Evolutionary conservation across 1,140 invertebrate species (phyloP).

Genomic region (Drosophila pseudoananassae): DNA sequence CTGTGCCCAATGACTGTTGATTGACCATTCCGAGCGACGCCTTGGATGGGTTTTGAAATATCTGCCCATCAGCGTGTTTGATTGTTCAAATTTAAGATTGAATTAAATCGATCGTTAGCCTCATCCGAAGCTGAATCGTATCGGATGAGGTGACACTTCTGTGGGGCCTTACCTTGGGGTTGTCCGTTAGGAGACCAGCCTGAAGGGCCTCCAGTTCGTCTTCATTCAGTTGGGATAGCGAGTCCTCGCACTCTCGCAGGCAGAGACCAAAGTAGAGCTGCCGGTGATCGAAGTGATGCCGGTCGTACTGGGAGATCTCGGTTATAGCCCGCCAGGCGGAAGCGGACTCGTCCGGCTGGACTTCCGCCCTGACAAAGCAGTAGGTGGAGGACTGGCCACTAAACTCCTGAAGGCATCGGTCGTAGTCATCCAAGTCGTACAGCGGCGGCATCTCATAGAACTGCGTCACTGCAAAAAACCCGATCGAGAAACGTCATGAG

Average conservation of each 20-base stretch:
- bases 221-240: slow-evolving; percentile 45
- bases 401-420: slow-evolving; percentile 83
- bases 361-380: slow-evolving; percentile 85
- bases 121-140: slow-evolving; percentile 21
- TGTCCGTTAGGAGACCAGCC: slow-evolving; percentile 63
- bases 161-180: slow-evolving; percentile 68
- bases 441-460: slow-evolving; percentile 85
- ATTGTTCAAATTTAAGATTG: slow-evolving; percentile 51
- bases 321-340: slow-evolving; percentile 84
- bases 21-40: slow-evolving; percentile 33
- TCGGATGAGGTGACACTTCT: slow-evolving; percentile 34
- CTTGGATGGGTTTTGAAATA: slow-evolving; percentile 46
- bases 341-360: slow-evolving; percentile 69
- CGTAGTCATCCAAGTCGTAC: slow-evolving; percentile 85
- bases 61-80: slow-evolving; percentile 40
- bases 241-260: slow-evolving; percentile 70
- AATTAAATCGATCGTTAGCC: slow-evolving; percentile 52
- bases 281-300: slow-evolving; percentile 85
- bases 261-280: slow-evolving; percentile 85
- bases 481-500: slow-evolving; percentile 14
- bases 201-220: slow-evolving; percentile 44
- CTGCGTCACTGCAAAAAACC: slow-evolving; percentile 82
- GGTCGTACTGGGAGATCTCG: slow-evolving; percentile 84
- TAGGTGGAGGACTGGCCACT: slow-evolving; percentile 74
- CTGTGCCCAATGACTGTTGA: slow-evolving; percentile 37